Conservation (phyloP, 2,113 vertebrate genomes). For the Equus przewalskii region DNA sequence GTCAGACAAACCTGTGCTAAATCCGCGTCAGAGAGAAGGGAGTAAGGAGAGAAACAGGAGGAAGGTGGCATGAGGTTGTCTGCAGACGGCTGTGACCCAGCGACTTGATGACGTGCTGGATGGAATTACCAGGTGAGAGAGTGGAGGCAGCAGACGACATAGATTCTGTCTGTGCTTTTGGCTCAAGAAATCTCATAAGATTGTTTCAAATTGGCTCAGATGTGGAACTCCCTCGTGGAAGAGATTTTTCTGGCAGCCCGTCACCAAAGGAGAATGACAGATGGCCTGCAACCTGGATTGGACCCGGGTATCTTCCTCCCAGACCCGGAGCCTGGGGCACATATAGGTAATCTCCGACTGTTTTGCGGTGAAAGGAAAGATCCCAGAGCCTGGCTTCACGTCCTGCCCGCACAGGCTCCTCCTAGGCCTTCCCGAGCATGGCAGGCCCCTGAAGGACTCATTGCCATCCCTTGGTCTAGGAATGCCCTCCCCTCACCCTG, state of each 20-base stretch:
- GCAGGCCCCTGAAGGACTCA: not conserved
- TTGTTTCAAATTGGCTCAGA: conserved; percentile 31
- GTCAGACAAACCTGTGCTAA: not conserved
- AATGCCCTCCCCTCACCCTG: not conserved
- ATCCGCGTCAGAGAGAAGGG: not conserved
- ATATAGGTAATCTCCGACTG: too few species aligned
- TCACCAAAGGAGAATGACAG: not conserved
- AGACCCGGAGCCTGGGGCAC: not conserved
- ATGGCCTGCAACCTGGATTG: accelerated
- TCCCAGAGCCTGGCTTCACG: not conserved
- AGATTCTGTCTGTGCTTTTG: not conserved
- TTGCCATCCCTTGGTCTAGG: not conserved
- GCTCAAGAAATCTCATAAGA: conserved; percentile 51
- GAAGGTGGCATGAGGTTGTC: not conserved
- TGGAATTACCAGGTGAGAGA: conserved; percentile 2
- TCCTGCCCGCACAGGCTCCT: accelerated
- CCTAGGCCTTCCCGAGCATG: not conserved
- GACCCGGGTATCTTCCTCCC: not conserved
- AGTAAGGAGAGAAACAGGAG: not conserved
- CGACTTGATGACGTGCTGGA: not conserved
- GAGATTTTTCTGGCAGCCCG: not conserved
- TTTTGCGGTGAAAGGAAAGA: not conserved
- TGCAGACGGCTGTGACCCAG: not conserved
- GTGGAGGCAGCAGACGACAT: not conserved
- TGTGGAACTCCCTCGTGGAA: not conserved